phyloP scores from a whole-genome alignment of 2,113 vertebrate species.

The Montifringilla adamsi region DNA sequence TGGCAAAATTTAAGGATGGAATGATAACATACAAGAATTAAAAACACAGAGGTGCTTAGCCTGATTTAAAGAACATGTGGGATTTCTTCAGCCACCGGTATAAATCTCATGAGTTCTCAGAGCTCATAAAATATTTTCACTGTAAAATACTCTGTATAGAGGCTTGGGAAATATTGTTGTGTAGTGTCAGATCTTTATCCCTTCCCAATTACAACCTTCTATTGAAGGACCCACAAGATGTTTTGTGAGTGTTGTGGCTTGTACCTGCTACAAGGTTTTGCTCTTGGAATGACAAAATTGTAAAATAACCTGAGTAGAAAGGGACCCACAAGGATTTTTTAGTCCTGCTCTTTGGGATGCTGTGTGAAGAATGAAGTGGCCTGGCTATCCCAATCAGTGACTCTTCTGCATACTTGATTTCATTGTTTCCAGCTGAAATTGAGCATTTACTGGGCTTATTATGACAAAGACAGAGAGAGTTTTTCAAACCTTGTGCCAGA shows the following conservation, averaged over 20 bases:
- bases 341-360: neutral
- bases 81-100: neutral
- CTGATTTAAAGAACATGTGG: neutral
- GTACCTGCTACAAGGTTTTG: neutral
- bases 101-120: neutral
- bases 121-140: neutral
- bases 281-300: neutral
- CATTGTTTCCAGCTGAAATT: neutral
- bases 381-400: neutral
- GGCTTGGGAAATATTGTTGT: neutral
- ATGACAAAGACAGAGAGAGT: neutral
- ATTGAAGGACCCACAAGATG: neutral
- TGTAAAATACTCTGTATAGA: neutral
- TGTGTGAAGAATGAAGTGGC: neutral
- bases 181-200: neutral
- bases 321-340: neutral
- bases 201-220: neutral
- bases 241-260: neutral
- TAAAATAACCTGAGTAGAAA: neutral
- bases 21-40: neutral
- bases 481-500: neutral
- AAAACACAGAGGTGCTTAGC: neutral
- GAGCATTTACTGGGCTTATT: neutral
- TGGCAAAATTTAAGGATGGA: neutral
- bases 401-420: neutral